Base-by-base conservation (phyloP, 2,113 vertebrate species). In the Ictidomys tridecemlineatus region DNA sequence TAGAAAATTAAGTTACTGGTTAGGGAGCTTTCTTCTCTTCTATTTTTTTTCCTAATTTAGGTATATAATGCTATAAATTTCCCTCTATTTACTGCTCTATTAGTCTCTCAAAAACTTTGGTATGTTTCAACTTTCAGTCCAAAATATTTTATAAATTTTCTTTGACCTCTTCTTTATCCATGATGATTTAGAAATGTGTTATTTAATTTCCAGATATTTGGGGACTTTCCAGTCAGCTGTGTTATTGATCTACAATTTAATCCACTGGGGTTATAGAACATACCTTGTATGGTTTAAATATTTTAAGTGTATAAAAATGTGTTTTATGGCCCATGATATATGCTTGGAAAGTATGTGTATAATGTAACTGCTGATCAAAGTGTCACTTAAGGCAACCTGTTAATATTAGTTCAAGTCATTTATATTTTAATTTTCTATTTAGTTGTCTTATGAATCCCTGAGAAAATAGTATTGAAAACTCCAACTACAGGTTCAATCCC, bases 61-160 rank as follows among this genome's bases (percentile, higher is more conserved):
- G 22, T 26, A 56, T 76, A 72, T 39, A 84, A 51, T 34, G 2
- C 22, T 92, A 58, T 34, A 63, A 70, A 86, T 83, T 84, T 65
- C 56, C 22, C 56, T 91, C 17, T 83, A 95, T 61, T 24, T 76
- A 88, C n/a, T 77, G 4, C 37, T 73, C 42, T 56, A 73, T 20
- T 18, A 87, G 22, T 6, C 78, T 87, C 11, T 45, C 13, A 51
- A 48, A 92, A 45, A 34, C 85, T 92, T 79, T 58, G 10, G 51
- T 70, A 70, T 51, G 6, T 74, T 88, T 92, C 85, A 48, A 89
- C 72, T 92, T 93, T 92, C n/a, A 89, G 42, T 69, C 51, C 37
- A 86, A 97, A 93, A 85, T 92, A 85, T 63, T 73, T 92, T 70
- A 63, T 69, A 91, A 83, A 42, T 79, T 83, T 45, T 12, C 32